Evolutionary conservation across 2,797 vertebrate species (phyloP).

Genomic region (Momotus momota): DNA sequence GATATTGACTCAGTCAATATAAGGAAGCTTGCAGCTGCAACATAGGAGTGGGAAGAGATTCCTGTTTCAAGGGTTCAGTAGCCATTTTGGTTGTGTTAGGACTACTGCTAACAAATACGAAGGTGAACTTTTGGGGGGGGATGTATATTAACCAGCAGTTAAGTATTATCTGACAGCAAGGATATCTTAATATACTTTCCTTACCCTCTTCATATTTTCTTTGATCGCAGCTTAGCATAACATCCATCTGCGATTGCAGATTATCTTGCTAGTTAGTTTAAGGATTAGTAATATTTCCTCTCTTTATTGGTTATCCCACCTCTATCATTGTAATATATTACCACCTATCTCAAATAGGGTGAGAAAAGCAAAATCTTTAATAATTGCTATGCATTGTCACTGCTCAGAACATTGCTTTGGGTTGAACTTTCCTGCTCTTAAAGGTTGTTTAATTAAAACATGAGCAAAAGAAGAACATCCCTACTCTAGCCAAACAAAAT

Average conservation of each 20-base stretch:
- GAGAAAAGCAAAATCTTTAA: neutral
- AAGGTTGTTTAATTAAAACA: slow-evolving; percentile 54
- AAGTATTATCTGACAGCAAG: neutral
- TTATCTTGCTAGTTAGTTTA: neutral
- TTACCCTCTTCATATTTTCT: neutral
- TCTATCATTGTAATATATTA: neutral
- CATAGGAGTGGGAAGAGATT: neutral
- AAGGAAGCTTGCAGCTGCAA: neutral
- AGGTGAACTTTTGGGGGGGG: neutral
- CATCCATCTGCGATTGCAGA: neutral
- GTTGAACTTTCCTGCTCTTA: slow-evolving; percentile 10
- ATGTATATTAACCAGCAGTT: neutral
- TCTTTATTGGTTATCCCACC: neutral
- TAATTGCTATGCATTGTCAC: neutral
- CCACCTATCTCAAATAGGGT: neutral
- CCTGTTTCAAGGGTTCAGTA: neutral
- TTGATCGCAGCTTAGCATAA: neutral
- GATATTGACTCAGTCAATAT: neutral
- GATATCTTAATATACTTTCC: slow-evolving; percentile 4
- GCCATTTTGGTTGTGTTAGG: neutral
- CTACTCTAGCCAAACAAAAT: slow-evolving; percentile 12
- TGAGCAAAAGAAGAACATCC: slow-evolving; percentile 17
- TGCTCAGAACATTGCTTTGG: neutral
- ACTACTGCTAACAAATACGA: neutral
- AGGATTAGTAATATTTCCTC: neutral